Base-by-base conservation (phyloP, 1,140 invertebrate species). In the Mycetomoellerius zeteki region DNA sequence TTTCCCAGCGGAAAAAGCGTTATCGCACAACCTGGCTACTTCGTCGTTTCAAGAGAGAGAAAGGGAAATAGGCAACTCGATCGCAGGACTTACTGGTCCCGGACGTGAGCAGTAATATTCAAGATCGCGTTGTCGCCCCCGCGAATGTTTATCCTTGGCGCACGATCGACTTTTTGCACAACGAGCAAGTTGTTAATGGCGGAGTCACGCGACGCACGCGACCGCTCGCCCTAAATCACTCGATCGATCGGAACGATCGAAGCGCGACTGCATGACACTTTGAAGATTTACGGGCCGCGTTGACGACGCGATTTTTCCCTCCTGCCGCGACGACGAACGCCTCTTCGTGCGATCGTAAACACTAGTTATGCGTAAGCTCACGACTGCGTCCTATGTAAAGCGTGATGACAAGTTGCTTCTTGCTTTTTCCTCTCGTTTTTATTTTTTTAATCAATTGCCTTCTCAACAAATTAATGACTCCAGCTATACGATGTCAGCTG, bases 191-290 rank as follows among this genome's bases (percentile, higher is more conserved):
- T 73, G 60, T 87, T 90, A 87, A 89, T 75, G 86, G 82, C 78
- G 33, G 78, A 88, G 86, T 90, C 89, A 90, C 89, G 88, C 88
- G 85, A 90, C 71, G 60, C 87, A 82, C 84, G 88, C 88, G 88
- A 76, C n/a, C 88, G 58, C 19, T 60, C 73, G 71, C 14, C 10
- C 64, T 67, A 62, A 88, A 87, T 84, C 87, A 86, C 21, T 7
- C 75, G 86, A 64, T 77, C 88, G 80, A 81, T 64, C 71, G 43
- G 60, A 16, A 62, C 64, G 80, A 80, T 80, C 75, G 87, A 80
- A 27, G 30, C 81, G 80, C 54, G 56, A 33, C 8, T 54, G 56
- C 30, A 24, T 16, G 69, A 50, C 30, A 43, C 72, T 87, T 87
- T 43, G 64, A 71, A n/a, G 27, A 58, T 76, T 65, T 84, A 84